Evolutionary conservation across 2,888 invertebrate genomes (phyloP).

Genomic region (Ferrisia virgata): DNA sequence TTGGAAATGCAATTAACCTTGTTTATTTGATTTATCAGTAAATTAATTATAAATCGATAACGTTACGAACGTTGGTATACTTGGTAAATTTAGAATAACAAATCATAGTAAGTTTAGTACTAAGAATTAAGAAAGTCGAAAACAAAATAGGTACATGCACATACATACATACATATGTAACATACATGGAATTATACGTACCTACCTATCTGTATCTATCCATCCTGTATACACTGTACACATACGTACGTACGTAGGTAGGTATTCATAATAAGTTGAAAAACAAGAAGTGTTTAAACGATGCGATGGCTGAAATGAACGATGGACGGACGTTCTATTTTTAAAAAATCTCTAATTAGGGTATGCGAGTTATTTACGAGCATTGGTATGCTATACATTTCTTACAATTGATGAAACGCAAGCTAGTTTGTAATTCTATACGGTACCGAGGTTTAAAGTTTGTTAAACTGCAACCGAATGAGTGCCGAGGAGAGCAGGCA

Average conservation of each 20-base stretch:
- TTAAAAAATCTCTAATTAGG: conserved; percentile 28
- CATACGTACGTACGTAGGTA: too few relatives aligned
- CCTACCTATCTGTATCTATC: too few relatives aligned
- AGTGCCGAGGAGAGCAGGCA: not conserved
- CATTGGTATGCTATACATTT: conserved; percentile 17
- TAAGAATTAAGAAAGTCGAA: not conserved
- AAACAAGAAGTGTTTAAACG: not conserved
- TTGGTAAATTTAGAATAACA: not conserved
- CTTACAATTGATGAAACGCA: conserved; percentile 19
- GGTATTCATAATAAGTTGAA: too few relatives aligned
- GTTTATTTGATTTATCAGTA: not conserved
- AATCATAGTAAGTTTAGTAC: not conserved
- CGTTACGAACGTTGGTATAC: not conserved
- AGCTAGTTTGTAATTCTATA: conserved; percentile 5
- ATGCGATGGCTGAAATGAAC: not conserved
- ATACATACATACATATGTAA: too few relatives aligned
- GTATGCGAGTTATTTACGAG: conserved; percentile 25
- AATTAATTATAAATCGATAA: not conserved
- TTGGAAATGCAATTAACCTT: not conserved
- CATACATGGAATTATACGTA: not conserved
- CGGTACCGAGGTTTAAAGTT: conserved; percentile 13
- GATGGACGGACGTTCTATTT: conserved; percentile 19
- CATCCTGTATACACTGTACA: too few relatives aligned
- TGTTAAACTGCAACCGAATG: not conserved
- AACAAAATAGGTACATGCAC: too few relatives aligned